These are phyloP conservation scores for Trichogramma evanescens DNA, from an alignment of 2,888 invertebrate species.

Conservation along the genomic window DNA sequence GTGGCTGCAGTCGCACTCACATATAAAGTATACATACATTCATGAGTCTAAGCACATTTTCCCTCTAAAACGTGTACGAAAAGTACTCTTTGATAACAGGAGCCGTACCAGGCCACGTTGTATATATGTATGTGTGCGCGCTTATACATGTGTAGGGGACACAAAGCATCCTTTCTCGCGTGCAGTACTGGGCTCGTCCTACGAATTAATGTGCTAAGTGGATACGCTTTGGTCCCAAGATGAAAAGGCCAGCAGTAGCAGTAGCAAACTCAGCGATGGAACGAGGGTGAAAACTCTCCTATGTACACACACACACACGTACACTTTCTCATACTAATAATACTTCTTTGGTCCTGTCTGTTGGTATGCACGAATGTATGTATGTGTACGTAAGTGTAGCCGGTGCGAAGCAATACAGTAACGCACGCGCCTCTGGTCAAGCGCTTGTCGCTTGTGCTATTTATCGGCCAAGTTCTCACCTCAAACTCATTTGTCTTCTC, in stretches of 20 bases:
- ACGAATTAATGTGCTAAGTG: constrained; percentile 37
- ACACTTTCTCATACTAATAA: no score
- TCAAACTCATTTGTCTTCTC: constrained; percentile 48
- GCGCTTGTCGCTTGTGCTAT: constrained; percentile 47
- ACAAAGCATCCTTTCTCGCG: no score
- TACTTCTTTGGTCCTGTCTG: no score
- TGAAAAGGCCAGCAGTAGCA: constrained; percentile 31
- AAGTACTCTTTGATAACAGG: constrained; percentile 3
- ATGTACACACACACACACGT: no score
- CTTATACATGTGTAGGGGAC: no score
- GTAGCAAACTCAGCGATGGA: constrained; percentile 9
- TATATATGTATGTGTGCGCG: no score
- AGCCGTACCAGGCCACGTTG: no score
- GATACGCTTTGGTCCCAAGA: constrained; percentile 33
- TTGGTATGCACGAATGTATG: no score
- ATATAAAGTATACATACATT: no score
- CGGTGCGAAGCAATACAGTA: constrained; percentile 12
- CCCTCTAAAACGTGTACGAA: no score
- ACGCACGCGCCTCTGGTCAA: constrained; percentile 38
- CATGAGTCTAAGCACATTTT: no score
- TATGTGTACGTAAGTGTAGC: constrained; percentile 24
- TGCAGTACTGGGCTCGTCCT: constrained; percentile 2
- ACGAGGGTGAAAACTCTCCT: constrained; percentile 1
- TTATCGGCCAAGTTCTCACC: constrained; percentile 49
- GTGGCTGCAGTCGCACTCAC: no score